Evolutionary conservation across 2,113 vertebrate species (phyloP).

Genomic region (Archocentrus centrarchus): DNA sequence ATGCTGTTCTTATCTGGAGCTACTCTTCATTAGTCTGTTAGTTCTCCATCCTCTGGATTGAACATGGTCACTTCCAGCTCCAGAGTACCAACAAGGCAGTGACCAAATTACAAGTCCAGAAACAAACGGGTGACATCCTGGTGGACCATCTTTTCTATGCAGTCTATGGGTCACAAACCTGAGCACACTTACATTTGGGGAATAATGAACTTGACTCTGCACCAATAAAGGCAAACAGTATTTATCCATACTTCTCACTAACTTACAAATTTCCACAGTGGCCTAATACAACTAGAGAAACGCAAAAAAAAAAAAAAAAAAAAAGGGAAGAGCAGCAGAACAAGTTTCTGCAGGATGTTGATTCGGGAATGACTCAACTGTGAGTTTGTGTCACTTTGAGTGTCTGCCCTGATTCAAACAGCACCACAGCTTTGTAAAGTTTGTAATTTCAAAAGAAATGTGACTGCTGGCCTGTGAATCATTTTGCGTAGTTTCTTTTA

Average conservation of each 20-base stretch:
- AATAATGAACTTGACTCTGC: not conserved
- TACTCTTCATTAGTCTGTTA: too few relatives aligned
- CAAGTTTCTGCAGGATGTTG: not conserved
- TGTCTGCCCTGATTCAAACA: not conserved
- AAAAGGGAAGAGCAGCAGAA: not conserved
- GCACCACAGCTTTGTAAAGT: not conserved
- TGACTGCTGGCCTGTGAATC: not conserved
- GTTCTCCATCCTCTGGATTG: too few relatives aligned
- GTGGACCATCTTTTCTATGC: too few relatives aligned
- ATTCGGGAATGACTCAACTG: conserved; percentile 1
- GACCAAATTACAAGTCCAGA: too few relatives aligned
- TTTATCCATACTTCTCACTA: not conserved
- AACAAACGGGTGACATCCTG: too few relatives aligned
- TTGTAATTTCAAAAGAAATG: not conserved
- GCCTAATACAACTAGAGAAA: not conserved
- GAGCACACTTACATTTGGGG: not conserved
- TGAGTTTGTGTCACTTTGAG: not conserved
- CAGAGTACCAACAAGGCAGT: too few relatives aligned
- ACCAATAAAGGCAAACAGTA: conserved; percentile 1
- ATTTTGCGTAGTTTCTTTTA: rapidly evolving
- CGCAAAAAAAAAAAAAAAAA: not conserved
- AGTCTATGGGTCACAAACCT: too few relatives aligned
- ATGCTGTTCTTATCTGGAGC: too few relatives aligned
- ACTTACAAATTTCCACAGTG: not conserved
- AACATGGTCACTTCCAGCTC: too few relatives aligned